Conservation (phyloP, 2,888 invertebrate genomes). For the Pachycephus smyrnensis region DNA sequence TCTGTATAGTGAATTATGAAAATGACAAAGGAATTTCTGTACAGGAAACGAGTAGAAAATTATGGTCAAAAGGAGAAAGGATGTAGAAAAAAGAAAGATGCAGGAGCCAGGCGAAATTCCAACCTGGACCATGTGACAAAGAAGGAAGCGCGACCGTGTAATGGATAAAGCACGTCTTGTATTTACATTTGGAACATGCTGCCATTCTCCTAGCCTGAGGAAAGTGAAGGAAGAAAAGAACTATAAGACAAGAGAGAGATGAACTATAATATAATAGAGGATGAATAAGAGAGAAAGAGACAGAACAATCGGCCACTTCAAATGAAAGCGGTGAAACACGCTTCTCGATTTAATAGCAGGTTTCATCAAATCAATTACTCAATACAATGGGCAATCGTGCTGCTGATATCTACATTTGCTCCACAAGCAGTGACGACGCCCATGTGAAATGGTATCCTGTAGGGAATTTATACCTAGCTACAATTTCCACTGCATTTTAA, state of each 20-base stretch:
- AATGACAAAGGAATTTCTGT: neutral
- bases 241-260: neutral
- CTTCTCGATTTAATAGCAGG: constrained; percentile 21
- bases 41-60: neutral
- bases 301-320: constrained; percentile 19
- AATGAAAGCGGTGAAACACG: constrained; percentile 23
- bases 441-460: neutral
- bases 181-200: neutral
- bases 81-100: neutral
- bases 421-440: neutral
- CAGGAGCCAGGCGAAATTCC: neutral
- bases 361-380: constrained; percentile 14
- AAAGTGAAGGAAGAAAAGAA: neutral
- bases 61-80: neutral
- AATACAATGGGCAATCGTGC: neutral
- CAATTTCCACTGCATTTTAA: neutral
- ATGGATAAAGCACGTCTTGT: neutral
- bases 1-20: neutral
- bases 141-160: neutral
- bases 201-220: neutral
- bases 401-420: neutral
- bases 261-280: too few species aligned
- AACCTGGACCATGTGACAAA: neutral
- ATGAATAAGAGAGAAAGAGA: neutral
- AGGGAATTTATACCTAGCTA: neutral